phyloP scores from a whole-genome alignment of 2,888 invertebrate species.

The Myopa testacea region DNA sequence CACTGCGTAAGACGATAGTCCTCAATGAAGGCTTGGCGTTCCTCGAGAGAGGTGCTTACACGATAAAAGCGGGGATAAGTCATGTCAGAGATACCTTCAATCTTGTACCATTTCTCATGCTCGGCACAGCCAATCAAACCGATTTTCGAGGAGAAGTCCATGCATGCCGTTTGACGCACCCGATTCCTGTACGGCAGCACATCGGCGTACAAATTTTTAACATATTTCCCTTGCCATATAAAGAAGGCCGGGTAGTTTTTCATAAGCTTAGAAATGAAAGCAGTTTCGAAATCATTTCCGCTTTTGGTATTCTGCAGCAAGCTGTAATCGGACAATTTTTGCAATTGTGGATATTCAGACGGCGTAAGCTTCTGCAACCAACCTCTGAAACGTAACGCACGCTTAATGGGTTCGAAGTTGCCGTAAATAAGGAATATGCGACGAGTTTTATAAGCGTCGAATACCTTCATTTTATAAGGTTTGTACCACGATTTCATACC shows the following conservation, averaged over 20 bases:
- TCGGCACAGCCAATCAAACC: conserved; percentile 17
- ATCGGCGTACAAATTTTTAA: conserved; percentile 51
- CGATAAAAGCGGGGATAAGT: conserved; percentile 76
- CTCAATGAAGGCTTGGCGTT: conserved; percentile 55
- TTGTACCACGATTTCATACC: conserved; percentile 53
- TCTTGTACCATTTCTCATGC: background rate
- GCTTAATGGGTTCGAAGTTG: conserved; percentile 55
- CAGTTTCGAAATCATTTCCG: conserved; percentile 62
- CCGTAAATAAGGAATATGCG: conserved; percentile 65
- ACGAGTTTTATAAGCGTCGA: conserved; percentile 61
- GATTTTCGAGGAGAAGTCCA: conserved; percentile 69
- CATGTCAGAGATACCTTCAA: background rate
- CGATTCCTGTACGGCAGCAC: conserved; percentile 58
- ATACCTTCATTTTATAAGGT: conserved; percentile 57
- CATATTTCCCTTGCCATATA: conserved; percentile 74
- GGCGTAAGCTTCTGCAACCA: conserved; percentile 79
- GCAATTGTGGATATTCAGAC: conserved; percentile 57
- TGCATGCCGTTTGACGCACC: conserved; percentile 53
- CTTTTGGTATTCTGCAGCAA: conserved; percentile 59
- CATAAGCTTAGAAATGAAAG: conserved; percentile 72
- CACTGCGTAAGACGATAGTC: conserved; percentile 85
- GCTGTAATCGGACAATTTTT: conserved; percentile 57
- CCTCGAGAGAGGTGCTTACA: conserved; percentile 54
- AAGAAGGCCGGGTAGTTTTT: conserved; percentile 75
- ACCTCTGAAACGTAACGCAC: conserved; percentile 74